Conservation (phyloP, 2,113 vertebrate species). For the Amphiprion ocellaris region DNA sequence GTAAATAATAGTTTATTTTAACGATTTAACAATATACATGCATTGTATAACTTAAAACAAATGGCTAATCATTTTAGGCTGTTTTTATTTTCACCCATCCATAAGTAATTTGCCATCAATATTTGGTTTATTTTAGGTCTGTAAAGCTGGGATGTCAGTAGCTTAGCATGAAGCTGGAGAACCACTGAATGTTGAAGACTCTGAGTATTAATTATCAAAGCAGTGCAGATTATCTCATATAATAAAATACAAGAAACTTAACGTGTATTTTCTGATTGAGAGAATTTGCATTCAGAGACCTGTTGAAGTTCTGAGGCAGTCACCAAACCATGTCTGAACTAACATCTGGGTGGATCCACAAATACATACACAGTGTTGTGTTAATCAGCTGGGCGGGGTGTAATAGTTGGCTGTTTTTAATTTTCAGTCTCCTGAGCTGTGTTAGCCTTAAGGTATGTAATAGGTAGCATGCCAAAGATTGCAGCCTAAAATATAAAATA, state of each 20-base stretch:
- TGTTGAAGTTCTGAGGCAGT: slow-evolving; percentile 14
- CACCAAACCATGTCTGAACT: slow-evolving; percentile 13
- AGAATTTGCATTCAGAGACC: neutral
- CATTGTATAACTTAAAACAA: too few species aligned
- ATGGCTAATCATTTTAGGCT: too few species aligned
- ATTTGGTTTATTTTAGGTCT: too few species aligned
- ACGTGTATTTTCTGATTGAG: neutral
- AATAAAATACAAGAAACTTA: neutral
- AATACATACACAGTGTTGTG: neutral
- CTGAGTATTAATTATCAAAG: too few species aligned
- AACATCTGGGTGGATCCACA: neutral
- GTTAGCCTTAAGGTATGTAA: neutral
- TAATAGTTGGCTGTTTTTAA: neutral
- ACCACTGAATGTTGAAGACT: too few species aligned
- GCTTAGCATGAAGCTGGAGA: too few species aligned
- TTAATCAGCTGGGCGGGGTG: neutral
- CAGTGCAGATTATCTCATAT: neutral
- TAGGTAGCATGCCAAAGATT: neutral
- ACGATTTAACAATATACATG: too few species aligned
- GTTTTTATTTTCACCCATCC: too few species aligned
- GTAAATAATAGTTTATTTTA: too few species aligned
- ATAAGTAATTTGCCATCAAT: too few species aligned
- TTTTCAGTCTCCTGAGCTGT: neutral
- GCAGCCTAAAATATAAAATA: slow-evolving; percentile 19
- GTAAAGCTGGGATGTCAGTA: too few species aligned